A percentile compares a stretch with the other conserved stretches of the same genome.
Conservation (phyloP, 2,797 vertebrate genomes). For the Silurus aristotelis region DNA sequence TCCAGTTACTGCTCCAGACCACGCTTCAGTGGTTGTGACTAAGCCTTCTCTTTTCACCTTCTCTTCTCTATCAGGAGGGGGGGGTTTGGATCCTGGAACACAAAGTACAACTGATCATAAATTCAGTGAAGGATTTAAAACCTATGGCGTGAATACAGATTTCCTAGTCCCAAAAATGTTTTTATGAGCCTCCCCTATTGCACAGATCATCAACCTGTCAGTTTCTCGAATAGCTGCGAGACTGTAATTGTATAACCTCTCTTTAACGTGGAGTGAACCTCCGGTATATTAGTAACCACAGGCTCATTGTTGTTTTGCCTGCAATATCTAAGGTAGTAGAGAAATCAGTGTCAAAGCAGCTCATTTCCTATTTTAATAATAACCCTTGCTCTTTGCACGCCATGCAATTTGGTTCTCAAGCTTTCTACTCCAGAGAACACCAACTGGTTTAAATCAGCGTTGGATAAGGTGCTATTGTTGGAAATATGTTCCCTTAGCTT, state of each 20-base stretch:
- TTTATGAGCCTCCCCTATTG: not conserved
- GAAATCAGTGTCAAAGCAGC: not conserved
- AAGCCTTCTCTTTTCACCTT: constrained; percentile 1
- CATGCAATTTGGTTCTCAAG: not conserved
- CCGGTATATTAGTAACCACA: not conserved
- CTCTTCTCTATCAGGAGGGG: not conserved
- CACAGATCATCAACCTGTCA: not conserved
- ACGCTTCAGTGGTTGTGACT: constrained; percentile 3
- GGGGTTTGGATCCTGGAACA: not conserved
- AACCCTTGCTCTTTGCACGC: not conserved
- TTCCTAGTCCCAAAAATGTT: not conserved
- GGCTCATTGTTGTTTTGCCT: not conserved
- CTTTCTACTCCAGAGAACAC: not conserved
- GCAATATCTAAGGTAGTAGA: not conserved
- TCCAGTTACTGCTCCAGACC: constrained; percentile 11
- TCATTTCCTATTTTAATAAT: not conserved
- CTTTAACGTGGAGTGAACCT: not conserved
- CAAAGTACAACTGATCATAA: constrained; percentile 11
- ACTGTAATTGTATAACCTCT: constrained; percentile 6
- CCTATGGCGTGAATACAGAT: not conserved
- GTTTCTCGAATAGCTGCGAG: not conserved
- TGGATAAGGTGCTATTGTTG: not conserved
- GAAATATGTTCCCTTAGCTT: not conserved
- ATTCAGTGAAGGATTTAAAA: not conserved
- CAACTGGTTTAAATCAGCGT: too few relatives aligned